Base-by-base conservation (phyloP, 2,888 invertebrate genomes). In the Patella depressa region DNA sequence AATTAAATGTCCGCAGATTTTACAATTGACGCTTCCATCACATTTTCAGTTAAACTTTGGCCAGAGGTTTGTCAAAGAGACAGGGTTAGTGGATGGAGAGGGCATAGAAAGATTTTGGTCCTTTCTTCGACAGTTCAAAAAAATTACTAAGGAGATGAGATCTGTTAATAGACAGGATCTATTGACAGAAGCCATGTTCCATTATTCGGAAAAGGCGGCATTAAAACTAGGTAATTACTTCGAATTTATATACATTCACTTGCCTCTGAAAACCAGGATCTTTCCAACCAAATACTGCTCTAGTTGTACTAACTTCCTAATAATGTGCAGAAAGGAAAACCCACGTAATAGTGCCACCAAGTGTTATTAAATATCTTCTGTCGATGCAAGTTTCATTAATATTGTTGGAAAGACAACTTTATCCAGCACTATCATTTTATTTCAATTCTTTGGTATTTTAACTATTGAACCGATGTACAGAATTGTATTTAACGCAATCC, bases 61-160 rank as follows among this genome's bases (percentile, higher is more conserved):
- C 14, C 72, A 72, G n/a, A 24, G 72, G 34, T 72, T 15, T 45
- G 53, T 53, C 4, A 53, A 12, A 45, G 53, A 45, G n/a, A 9
- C 34, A 45, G 72, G 72, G n/a, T 14, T 72, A 15, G n/a, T n/a
- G 15, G 72, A 72, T 45, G 72, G 72, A 17, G 72, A 72, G n/a
- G 72, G 72, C 45, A 34, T 24, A 11, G 72, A 72, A 53, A 24
- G 72, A 53, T n/a, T 72, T 14, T 72, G 72, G 72, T 29, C 72
- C 15, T 72, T 34, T 72, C 53, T 72, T 7, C 72, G 72, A 45
- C n/a, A 12, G 4, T 72, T 45, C 45, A n/a, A 34, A n/a, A 34
- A n/a, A n/a, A n/a, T 45, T 53, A 45, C 72, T 9, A 72, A 72
- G n/a, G n/a, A 72, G 53, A 72, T 72, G 72, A 53, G 12, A 24